A percentile compares a stretch with the other conserved stretches of the same genome.
These are phyloP conservation scores for Platichthys stellatus DNA, from an alignment of 2,113 vertebrate genomes.

Conservation along the genomic window DNA sequence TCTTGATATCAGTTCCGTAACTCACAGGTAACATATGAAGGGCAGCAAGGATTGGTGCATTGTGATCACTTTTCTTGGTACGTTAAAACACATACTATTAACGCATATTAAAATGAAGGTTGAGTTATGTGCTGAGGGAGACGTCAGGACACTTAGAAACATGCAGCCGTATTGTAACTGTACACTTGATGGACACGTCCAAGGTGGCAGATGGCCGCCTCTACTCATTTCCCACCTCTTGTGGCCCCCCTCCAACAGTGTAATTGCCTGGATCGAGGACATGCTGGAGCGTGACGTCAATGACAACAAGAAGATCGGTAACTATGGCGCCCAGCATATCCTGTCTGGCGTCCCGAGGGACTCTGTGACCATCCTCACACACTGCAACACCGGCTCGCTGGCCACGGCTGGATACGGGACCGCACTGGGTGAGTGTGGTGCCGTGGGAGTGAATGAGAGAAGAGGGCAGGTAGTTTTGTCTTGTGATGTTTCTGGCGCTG, in stretches of 20 bases:
- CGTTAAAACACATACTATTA: too few relatives aligned
- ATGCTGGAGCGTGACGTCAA: conserved; percentile 89
- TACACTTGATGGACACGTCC: conserved; percentile 22
- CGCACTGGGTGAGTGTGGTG: conserved; percentile 82
- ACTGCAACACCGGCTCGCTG: conserved; percentile 92
- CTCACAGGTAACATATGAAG: too few relatives aligned
- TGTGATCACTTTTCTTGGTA: too few relatives aligned
- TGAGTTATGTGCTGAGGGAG: neutral
- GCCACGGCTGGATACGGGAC: conserved; percentile 92
- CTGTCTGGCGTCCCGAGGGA: conserved; percentile 82
- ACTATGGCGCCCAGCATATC: conserved; percentile 88
- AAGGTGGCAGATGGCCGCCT: conserved; percentile 20
- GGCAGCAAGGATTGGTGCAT: too few relatives aligned
- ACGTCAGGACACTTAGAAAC: conserved; percentile 4
- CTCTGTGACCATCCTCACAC: conserved; percentile 87
- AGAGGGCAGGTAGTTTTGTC: neutral
- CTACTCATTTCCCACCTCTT: conserved; percentile 39
- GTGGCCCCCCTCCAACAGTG: conserved; percentile 72
- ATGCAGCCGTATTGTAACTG: neutral
- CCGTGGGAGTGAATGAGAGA: conserved; percentile 1
- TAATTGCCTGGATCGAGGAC: conserved; percentile 86
- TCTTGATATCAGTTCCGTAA: too few relatives aligned
- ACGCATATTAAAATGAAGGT: neutral
- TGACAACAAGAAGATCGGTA: conserved; percentile 89
- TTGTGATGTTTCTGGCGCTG: neutral